Base-by-base conservation (phyloP, 2,113 vertebrate species). In the Miniopterus natalensis region DNA sequence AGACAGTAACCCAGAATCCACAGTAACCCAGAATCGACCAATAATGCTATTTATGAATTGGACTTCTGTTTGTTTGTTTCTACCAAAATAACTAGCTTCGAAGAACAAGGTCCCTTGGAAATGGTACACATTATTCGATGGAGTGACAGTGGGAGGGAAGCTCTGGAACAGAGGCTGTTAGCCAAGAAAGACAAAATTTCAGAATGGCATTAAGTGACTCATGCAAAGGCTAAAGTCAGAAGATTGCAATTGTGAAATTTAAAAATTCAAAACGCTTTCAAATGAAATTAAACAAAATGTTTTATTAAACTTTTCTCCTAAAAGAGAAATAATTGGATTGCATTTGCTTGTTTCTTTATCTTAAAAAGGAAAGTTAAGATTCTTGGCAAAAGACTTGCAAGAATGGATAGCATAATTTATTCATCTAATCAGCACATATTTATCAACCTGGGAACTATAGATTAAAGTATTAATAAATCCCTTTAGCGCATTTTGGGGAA, bases 391-490 rank as follows among this genome's bases (percentile, higher is more conserved):
- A 40, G 31, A 71, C 3, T 27, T 55, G 42, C 83, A n/a, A 94
- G 17, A 66, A 87, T 57, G 2, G 15, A 78, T 55, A 83, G 9
- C 3, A 63, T 42, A 66, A 79, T 84, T 94, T 89, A 23, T 79
- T 92, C 11, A 66, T 42, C 25, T 73, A 74, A 73, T 79, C 70
- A 84, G 31, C 27, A 55, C 29, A 74, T 84, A 59, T 92, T 85
- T 84, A 75, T 59, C 45, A 93, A 65, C 8, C 13, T 85, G 25
- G 3, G 11, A 68, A 20, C 13, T 85, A 63, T 45, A 66, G 51
- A 42, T 92, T 73, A 79, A 96, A 90, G 13, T 49, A 75, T 77
- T 77, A 84, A 65, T 66, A 92, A 95, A 81, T 66, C 14, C 14
- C 4, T 85, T n/a, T 77, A 75, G 40, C 12, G 78, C 95, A 63